Evolutionary conservation across 2,797 vertebrate genomes (phyloP), one percentile per base, ranked within the genome.

Genomic region (Okamejei kenojei): DNA sequence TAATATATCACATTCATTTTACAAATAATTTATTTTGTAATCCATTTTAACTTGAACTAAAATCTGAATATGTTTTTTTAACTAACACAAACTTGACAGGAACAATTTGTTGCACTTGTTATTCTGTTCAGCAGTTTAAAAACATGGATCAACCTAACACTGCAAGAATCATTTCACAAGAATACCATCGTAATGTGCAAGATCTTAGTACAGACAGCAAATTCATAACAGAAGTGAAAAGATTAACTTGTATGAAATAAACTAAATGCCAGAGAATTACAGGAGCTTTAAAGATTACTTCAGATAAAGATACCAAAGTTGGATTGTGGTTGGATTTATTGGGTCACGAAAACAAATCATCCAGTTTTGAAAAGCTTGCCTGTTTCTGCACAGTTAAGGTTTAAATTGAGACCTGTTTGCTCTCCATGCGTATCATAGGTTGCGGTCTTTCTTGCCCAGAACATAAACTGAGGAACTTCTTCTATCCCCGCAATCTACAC

Each of bases 201-300:
- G 29, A 86, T 63, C 58, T 86, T 65, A 13, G 15, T 68, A 8
- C 84, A 88, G 9, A n/a, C 2, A 3, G 82, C 61, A 88, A 88
- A 32, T 63, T 88, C 61, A 2, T 17, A 88, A 23, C 19, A 17
- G 63, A 35, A 17, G 65, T 88, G 1, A n/a, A 21, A 65, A 21
- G 61, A 65, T 21, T 88, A 88, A 88, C n/a, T 88, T 63, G 17
- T 88, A 68, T 68, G 63, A 19, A 63, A 68, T 19, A 63, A 68
- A 32, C 61, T 88, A 32, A 88, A 88, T 88, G 63, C 61, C 61
- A 88, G 84, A 65, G 63, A 88, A 65, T 88, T 65, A 88, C 61
- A 88, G 84, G 32, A 68, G 84, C 84, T 88, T 88, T 35, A 88
- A 63, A 68, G 61, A 88, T 88, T 88, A 68, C n/a, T 32, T 88